Percentiles rank a stretch among this genome's conserved stretches.
Conservation (phyloP, 2,888 invertebrate species). For the Scaptomyza reducta region DNA sequence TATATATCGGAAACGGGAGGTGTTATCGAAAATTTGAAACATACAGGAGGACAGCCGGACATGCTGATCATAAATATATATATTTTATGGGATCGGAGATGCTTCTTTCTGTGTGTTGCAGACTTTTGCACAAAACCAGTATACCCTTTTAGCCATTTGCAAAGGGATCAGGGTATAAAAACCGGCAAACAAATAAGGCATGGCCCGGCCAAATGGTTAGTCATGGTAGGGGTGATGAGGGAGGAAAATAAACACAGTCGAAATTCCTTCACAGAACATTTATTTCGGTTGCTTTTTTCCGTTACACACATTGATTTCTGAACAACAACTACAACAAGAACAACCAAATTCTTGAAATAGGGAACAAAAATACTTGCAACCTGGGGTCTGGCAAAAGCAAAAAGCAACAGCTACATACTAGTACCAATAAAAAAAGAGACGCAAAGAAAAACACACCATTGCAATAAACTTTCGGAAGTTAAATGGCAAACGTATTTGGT, state of each 20-base stretch:
- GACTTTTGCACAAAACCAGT: too few species aligned
- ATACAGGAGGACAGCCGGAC: too few species aligned
- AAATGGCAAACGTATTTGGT: constrained; percentile 74
- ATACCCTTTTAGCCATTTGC: too few species aligned
- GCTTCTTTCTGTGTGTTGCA: too few species aligned
- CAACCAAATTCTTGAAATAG: constrained; percentile 23
- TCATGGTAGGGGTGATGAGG: background rate
- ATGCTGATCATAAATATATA: too few species aligned
- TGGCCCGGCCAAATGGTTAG: constrained; percentile 31
- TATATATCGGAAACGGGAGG: too few species aligned
- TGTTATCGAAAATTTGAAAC: too few species aligned
- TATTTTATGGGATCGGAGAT: too few species aligned
- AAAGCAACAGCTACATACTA: constrained; percentile 18
- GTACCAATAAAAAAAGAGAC: constrained; percentile 5
- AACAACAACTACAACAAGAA: constrained; percentile 43
- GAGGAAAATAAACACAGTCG: constrained; percentile 68
- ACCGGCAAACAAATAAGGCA: constrained; percentile 73
- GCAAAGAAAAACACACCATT: constrained; percentile 38
- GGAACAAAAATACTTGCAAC: constrained; percentile 6
- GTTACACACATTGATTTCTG: constrained; percentile 80
- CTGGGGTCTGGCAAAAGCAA: constrained; percentile 23
- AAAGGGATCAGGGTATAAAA: too few species aligned
- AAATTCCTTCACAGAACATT: constrained; percentile 82
- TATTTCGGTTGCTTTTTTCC: constrained; percentile 79
- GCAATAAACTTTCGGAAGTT: constrained; percentile 73